Conservation (phyloP, 2,888 invertebrate species). For the Aphidoletes aphidimyza region DNA sequence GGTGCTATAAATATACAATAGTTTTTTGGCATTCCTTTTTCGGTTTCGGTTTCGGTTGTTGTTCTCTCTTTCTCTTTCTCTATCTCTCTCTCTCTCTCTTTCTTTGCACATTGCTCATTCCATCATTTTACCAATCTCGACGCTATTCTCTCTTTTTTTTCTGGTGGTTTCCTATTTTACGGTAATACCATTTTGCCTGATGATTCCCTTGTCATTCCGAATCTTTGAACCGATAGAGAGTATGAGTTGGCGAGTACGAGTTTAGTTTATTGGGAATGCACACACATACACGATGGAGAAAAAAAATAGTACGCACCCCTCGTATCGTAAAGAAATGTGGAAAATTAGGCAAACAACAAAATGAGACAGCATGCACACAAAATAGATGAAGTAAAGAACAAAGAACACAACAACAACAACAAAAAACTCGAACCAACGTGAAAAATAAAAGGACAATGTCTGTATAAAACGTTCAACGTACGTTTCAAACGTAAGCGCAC, state of each 20-base stretch:
- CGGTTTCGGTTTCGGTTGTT: too few species aligned
- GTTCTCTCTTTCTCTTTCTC: too few species aligned
- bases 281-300: too few species aligned
- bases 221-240: background rate
- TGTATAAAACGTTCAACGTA: too few species aligned
- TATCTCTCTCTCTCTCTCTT: too few species aligned
- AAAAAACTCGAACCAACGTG: too few species aligned
- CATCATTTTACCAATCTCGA: background rate
- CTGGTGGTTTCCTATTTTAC: background rate
- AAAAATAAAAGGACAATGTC: too few species aligned
- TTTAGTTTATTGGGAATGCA: background rate
- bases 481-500: background rate
- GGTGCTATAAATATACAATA: constrained; percentile 6
- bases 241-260: background rate
- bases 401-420: background rate
- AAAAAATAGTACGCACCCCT: background rate
- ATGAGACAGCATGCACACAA: background rate
- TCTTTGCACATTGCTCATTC: too few species aligned
- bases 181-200: background rate
- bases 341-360: constrained; percentile 23
- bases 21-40: background rate
- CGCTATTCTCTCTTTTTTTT: background rate
- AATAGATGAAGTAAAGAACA: background rate
- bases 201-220: background rate
- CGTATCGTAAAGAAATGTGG: background rate